phyloP scores from a whole-genome alignment of 2,113 vertebrate genomes.

The zebrafish (Danio rerio) region GRCz12tu NC_133186.1:34988001-34988500 shows the following conservation, averaged over 20 bases:
- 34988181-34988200: slow-evolving; percentile 2
- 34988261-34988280: slow-evolving; percentile 59
- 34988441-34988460: slow-evolving; percentile 57
- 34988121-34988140: not conserved
- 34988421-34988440: slow-evolving; percentile 66
- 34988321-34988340: slow-evolving; percentile 61
- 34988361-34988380: slow-evolving; percentile 45
- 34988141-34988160: not conserved
- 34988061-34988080: not conserved
- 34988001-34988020: too few species aligned
- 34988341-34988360: slow-evolving; percentile 42
- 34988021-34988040: not conserved
- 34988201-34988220: slow-evolving; percentile 40
- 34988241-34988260: slow-evolving; percentile 48
- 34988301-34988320: slow-evolving; percentile 57
- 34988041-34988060: slow-evolving; percentile 7
- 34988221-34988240: slow-evolving; percentile 29
- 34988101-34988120: too few species aligned
- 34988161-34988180: not conserved
- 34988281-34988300: slow-evolving; percentile 56
- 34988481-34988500: not conserved
- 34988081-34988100: not conserved
- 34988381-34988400: slow-evolving; percentile 38
- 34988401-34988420: slow-evolving; percentile 64
- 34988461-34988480: slow-evolving; percentile 56